A percentile compares a stretch with the other conserved stretches of the same genome.
These are phyloP conservation scores for Hetaerina titia DNA, from an alignment of 2,888 invertebrate genomes.

Conservation along the genomic window DNA sequence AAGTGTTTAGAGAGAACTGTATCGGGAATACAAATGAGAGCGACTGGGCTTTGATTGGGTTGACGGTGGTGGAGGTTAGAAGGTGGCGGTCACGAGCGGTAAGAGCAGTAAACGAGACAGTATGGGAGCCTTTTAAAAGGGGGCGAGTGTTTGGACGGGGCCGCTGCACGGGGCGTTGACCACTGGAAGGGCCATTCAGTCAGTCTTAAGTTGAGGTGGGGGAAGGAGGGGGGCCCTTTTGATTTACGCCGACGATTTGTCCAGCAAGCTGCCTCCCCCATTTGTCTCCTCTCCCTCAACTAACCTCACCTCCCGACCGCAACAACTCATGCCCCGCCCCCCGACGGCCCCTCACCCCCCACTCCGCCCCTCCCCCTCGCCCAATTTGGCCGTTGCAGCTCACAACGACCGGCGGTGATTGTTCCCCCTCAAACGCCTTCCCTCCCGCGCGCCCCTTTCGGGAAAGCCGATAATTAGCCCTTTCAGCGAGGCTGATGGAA, in stretches of 20 bases:
- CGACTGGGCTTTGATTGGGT: too few relatives aligned
- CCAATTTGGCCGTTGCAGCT: slow-evolving; percentile 23
- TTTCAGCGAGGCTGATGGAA: slow-evolving; percentile 8
- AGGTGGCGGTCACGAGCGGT: too few relatives aligned
- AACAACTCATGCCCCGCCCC: not conserved
- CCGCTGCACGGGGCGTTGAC: not conserved
- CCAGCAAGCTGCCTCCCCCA: slow-evolving; percentile 41
- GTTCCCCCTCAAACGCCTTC: slow-evolving; percentile 5
- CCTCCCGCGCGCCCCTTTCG: not conserved
- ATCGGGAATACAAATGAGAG: too few relatives aligned
- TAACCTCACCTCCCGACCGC: not conserved
- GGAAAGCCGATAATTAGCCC: slow-evolving; percentile 23
- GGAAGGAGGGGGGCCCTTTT: not conserved
- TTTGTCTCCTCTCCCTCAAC: not conserved
- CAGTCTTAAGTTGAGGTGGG: not conserved
- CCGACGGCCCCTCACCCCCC: not conserved
- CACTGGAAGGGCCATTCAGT: not conserved
- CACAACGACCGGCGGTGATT: not conserved
- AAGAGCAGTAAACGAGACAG: too few relatives aligned
- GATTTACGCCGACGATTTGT: slow-evolving; percentile 58
- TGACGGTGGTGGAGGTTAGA: too few relatives aligned
- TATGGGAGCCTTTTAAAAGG: not conserved
- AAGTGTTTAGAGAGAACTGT: too few relatives aligned
- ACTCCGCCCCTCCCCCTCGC: not conserved
- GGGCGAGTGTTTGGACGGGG: not conserved